Evolutionary conservation across 2,888 invertebrate genomes (phyloP), one percentile per base, ranked within the genome.

Genomic region (Drosophila paucipuncta): DNA sequence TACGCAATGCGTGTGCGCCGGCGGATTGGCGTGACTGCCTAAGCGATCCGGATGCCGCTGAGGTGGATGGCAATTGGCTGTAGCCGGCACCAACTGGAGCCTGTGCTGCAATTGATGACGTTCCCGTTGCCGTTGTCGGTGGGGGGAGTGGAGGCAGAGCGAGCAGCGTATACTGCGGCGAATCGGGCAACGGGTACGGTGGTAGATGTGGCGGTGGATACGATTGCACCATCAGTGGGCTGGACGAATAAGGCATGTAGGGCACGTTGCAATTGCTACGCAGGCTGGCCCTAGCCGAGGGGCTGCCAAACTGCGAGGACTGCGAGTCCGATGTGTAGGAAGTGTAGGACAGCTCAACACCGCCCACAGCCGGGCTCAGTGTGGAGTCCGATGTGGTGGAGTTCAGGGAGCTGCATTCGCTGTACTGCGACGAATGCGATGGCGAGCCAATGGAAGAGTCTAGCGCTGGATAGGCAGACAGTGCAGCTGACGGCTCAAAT

Each of bases 301-400:
- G 90, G 41, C 92, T 91, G 67, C 91, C 92, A 54, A 87, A 88
- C 65, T 92, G 91, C 37, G 91, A 91, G 0, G 91, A 91, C 57
- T 90, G 85, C 54, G 71, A 83, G 37, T 87, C 91, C 2, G 92
- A 89, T 6, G 87, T 87, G 71, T 82, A 92, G 52, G 92, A 89
- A 6, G 87, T 87, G 69, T 82, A 91, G 52, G 73, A 92, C 25
- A 81, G 52, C 39, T 85, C 88, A 71, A 81, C 61, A 1, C 83
- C 83, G 22, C 82, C 79, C 30, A 92, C 85, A n/a, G 93, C 92
- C 18, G 92, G 93, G 73, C 93, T 93, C 16, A 93, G 81, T 9
- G 92, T 93, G 5, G 93, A 92, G 39, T 93, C 92, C 16, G 93
- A 93, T 50, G 92, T 89, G 49, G 91, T 92, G 57, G 93, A 93